Evolutionary conservation across 2,888 invertebrate species (phyloP).

Genomic region (Shargacucullia verbasci): DNA sequence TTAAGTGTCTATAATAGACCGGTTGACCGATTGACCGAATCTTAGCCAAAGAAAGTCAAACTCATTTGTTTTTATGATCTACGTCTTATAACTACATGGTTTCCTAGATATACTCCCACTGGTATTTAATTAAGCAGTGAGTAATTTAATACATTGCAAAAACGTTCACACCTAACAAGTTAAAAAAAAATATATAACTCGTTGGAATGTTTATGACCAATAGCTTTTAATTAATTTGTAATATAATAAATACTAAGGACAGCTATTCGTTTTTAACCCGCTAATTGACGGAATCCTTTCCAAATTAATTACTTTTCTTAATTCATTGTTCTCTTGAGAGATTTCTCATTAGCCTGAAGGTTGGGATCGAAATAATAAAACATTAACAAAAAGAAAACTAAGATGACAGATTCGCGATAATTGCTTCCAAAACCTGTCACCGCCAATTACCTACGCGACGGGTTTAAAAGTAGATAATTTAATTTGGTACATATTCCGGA

Average conservation of each 20-base stretch:
- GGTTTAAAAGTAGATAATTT: slow-evolving; percentile 49
- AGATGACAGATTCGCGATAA: slow-evolving; percentile 15
- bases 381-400: slow-evolving; percentile 13
- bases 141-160: slow-evolving; percentile 10
- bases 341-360: not conserved
- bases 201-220: not conserved
- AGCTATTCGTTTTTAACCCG: not conserved
- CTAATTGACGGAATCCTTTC: not conserved
- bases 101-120: slow-evolving; percentile 31
- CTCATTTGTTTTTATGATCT: slow-evolving; percentile 45
- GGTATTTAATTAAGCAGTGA: slow-evolving; percentile 22
- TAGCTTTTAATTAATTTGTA: not conserved
- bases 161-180: too few species aligned
- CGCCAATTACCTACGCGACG: slow-evolving; percentile 27
- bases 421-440: slow-evolving; percentile 32
- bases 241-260: slow-evolving; percentile 2
- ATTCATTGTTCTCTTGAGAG: slow-evolving; percentile 13
- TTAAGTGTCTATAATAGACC: slow-evolving; percentile 40
- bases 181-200: not conserved
- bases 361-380: not conserved
- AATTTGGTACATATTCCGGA: slow-evolving; percentile 51
- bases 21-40: slow-evolving; percentile 57
- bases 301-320: slow-evolving; percentile 10
- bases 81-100: slow-evolving; percentile 23
- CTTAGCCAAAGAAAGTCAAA: slow-evolving; percentile 51